Conservation (phyloP, 2,888 invertebrate species). For the Baccha elongata region DNA sequence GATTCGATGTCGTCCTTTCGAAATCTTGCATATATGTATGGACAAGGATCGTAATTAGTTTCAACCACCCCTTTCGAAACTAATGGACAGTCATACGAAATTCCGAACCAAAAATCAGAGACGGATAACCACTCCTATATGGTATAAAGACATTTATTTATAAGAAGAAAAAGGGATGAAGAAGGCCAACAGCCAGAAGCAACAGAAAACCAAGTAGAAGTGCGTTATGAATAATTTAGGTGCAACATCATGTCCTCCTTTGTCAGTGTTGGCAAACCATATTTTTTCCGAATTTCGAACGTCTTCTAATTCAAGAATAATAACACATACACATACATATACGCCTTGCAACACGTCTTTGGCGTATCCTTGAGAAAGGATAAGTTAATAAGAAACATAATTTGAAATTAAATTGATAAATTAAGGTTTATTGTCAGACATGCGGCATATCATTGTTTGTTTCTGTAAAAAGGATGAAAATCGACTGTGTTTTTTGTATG, state of each 20-base stretch:
- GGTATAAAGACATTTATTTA: constrained; percentile 56
- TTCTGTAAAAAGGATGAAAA: constrained; percentile 63
- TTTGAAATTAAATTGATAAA: constrained; percentile 76
- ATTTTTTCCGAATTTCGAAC: constrained; percentile 50
- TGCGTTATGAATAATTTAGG: constrained; percentile 74
- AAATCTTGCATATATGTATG: background rate
- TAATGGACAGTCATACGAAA: constrained; percentile 22
- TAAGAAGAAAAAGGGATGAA: constrained; percentile 48
- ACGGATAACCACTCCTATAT: constrained; percentile 29
- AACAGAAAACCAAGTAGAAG: constrained; percentile 27
- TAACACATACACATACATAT: constrained; percentile 11
- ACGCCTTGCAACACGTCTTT: constrained; percentile 63
- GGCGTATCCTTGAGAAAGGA: constrained; percentile 61
- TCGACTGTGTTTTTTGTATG: constrained; percentile 6
- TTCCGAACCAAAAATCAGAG: constrained; percentile 31
- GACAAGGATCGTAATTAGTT: constrained; percentile 65
- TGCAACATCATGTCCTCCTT: constrained; percentile 67
- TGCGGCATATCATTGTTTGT: constrained; percentile 58
- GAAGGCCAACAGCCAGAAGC: constrained; percentile 51
- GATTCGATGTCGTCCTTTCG: constrained; percentile 76
- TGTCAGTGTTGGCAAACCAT: constrained; percentile 58
- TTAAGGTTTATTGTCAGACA: constrained; percentile 77
- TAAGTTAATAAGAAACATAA: constrained; percentile 73
- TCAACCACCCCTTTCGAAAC: constrained; percentile 30
- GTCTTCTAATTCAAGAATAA: constrained; percentile 45